A percentile compares a stretch with the other conserved stretches of the same genome.
Evolutionary conservation across 2,797 vertebrate species (phyloP).

Genomic region (Typhlichthys subterraneus): DNA sequence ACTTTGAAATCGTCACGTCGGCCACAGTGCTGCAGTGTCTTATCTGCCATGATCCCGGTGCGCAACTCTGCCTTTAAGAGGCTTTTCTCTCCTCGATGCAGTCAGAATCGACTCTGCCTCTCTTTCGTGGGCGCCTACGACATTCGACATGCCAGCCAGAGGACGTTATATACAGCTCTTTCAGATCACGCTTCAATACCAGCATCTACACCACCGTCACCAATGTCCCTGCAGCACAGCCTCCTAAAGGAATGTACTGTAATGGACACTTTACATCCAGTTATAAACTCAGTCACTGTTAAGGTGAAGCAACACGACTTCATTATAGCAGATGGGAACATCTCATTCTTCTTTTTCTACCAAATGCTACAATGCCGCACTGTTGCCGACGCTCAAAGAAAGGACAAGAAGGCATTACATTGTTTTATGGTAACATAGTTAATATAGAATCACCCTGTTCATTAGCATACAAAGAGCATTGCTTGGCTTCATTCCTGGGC

Average conservation of each 20-base stretch:
- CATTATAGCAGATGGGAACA: slow-evolving; percentile 23
- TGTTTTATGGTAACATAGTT: slow-evolving; percentile 46
- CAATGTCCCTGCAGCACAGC: slow-evolving; percentile 12
- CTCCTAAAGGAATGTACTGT: slow-evolving; percentile 16
- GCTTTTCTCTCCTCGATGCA: slow-evolving; percentile 55
- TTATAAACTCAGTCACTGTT: slow-evolving; percentile 30
- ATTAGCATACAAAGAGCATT: slow-evolving; percentile 69
- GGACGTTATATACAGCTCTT: slow-evolving; percentile 23
- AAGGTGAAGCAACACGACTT: slow-evolving; percentile 17
- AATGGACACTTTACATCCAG: slow-evolving; percentile 34
- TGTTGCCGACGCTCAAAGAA: neutral
- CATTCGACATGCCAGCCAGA: slow-evolving; percentile 55
- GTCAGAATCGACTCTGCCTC: slow-evolving; percentile 49
- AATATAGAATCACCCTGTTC: slow-evolving; percentile 39
- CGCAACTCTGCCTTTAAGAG: slow-evolving; percentile 59
- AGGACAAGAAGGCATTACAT: slow-evolving; percentile 18
- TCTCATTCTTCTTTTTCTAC: slow-evolving; percentile 18
- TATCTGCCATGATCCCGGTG: slow-evolving; percentile 59
- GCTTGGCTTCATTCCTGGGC: slow-evolving; percentile 40
- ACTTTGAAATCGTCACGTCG: slow-evolving; percentile 60
- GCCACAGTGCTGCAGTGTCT: slow-evolving; percentile 41
- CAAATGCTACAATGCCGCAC: neutral
- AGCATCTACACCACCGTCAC: slow-evolving; percentile 6
- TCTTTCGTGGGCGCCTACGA: slow-evolving; percentile 42
- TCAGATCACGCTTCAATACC: slow-evolving; percentile 31